Conservation (phyloP, 2,113 vertebrate species). For the Pluvialis apricaria region DNA sequence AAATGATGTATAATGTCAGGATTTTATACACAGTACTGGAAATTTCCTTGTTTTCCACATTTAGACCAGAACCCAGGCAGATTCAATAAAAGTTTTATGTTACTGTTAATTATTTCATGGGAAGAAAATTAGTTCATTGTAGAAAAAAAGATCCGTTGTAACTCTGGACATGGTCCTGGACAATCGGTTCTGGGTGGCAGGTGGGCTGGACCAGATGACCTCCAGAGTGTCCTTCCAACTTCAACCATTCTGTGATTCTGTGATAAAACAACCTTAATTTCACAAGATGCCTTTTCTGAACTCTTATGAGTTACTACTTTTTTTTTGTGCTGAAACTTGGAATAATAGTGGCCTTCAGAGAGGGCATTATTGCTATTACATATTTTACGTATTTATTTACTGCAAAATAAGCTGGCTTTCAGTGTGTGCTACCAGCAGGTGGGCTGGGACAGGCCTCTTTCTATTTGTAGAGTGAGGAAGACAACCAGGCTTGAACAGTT, state of each 20-base stretch:
- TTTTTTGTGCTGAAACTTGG: background rate
- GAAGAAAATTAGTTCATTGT: background rate
- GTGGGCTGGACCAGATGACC: background rate
- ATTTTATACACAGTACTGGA: background rate
- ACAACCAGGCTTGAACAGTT: background rate
- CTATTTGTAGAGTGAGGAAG: background rate
- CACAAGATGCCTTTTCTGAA: background rate
- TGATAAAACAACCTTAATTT: background rate
- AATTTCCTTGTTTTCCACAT: background rate
- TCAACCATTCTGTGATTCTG: background rate
- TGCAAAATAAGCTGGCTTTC: background rate
- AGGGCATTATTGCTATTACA: background rate
- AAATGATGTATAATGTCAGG: background rate
- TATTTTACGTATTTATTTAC: background rate
- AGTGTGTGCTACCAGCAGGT: background rate
- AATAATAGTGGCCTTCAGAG: background rate
- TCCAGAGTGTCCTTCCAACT: background rate
- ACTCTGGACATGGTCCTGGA: no score
- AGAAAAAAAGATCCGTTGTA: background rate
- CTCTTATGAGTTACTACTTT: background rate
- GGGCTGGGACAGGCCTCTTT: background rate
- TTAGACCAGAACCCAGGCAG: background rate
- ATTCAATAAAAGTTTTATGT: background rate
- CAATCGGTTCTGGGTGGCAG: rapidly evolving
- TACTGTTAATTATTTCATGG: background rate